Evolutionary conservation across 2,797 vertebrate genomes (phyloP), one percentile per base, ranked within the genome.

Genomic region (Dipus sagitta): DNA sequence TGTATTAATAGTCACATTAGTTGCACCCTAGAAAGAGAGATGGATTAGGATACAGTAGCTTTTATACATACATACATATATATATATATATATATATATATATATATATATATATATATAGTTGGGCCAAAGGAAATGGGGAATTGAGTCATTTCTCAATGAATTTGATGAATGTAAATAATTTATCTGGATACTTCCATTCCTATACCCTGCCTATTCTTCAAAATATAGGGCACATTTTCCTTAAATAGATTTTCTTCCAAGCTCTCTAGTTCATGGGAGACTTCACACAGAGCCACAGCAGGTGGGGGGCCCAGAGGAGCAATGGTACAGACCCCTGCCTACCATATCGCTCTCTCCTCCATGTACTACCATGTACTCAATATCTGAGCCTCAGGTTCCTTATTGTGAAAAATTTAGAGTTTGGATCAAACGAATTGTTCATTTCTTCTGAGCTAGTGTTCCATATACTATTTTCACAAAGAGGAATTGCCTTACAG

Each of bases 321-420:
- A 10, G 6, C 2, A 0, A 11, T 14, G 20, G 6, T 0, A 42
- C 9, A 11, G 64, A 30, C 18, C 13, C 64, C 13, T 0, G 4
- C n/a, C 1, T 0, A 11, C 11, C 28, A 42, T 4, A 1, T 8
- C 17, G 12, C 13, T 30, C 11, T 6, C 24, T 81, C 10, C 0
- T 1, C 0, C 0, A 0, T 0, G 2, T 0, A 2, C 7, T 1
- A 18, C 24, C 11, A 1, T 1, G 13, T 0, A 1, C 13, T 42
- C 14, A 1, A 1, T 13, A 11, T 71, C 74, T 3, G 58, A 24
- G 20, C 38, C 28, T 60, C 0, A 0, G 64, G 14, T 18, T 54
- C 32, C 70, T 42, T 62, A 23, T 30, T 28, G 62, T 74, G 67
- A 80, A 64, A 88, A 21, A 60, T 23, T 11, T 24, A 21, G 76